phyloP scores from a whole-genome alignment of 2,113 vertebrate genomes.

The Brevimyrus niger region DNA sequence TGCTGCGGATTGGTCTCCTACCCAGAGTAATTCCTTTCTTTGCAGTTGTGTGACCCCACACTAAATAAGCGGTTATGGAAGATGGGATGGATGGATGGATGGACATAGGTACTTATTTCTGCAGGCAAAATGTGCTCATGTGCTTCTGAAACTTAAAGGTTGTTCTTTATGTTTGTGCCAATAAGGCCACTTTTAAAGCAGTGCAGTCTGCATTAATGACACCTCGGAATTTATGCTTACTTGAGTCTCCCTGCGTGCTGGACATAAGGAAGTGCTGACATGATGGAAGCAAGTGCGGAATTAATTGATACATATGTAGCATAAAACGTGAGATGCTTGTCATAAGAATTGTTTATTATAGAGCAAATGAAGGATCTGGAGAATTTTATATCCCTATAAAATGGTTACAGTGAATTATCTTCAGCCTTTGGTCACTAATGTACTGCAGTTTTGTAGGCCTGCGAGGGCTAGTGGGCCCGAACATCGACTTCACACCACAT shows the following conservation, averaged over 20 bases:
- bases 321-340: slow-evolving; percentile 42
- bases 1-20: neutral
- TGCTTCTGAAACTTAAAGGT: neutral
- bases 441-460: slow-evolving; percentile 21
- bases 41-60: neutral
- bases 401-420: slow-evolving; percentile 57
- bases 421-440: slow-evolving; percentile 52
- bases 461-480: slow-evolving; percentile 26
- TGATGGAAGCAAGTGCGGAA: slow-evolving; percentile 51
- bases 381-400: slow-evolving; percentile 61
- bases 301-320: slow-evolving; percentile 59
- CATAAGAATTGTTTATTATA: slow-evolving; percentile 52
- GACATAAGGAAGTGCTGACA: slow-evolving; percentile 43
- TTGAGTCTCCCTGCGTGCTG: slow-evolving; percentile 31
- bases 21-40: neutral
- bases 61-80: neutral
- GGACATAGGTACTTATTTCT: neutral
- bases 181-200: slow-evolving; percentile 25
- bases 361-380: slow-evolving; percentile 56
- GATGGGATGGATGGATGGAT: neutral
- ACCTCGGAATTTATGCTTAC: slow-evolving; percentile 15
- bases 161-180: neutral
- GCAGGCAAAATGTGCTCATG: neutral
- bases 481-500: slow-evolving; percentile 18
- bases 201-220: slow-evolving; percentile 12